Percentiles rank a stretch among this genome's conserved stretches.
These are phyloP conservation scores for Polia nebulosa DNA, from an alignment of 2,888 invertebrate species.

Conservation along the genomic window DNA sequence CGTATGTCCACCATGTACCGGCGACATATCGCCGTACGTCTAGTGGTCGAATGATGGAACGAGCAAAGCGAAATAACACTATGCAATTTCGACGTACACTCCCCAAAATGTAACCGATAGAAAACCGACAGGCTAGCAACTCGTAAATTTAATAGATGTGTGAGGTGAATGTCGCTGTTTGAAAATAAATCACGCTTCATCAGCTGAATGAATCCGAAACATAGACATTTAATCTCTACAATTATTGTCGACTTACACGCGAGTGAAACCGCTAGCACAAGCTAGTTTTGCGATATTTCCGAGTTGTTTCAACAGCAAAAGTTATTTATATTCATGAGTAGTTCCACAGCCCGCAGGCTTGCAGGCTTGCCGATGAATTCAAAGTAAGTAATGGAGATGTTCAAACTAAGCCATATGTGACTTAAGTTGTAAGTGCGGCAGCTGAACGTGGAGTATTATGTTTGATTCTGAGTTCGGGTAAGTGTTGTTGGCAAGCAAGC, in stretches of 20 bases:
- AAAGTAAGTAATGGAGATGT: slow-evolving; percentile 11
- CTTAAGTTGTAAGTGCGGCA: slow-evolving; percentile 30
- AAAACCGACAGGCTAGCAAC: too few relatives aligned
- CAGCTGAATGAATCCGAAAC: neutral
- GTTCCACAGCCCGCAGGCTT: slow-evolving; percentile 1
- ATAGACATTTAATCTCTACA: neutral
- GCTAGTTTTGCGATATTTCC: neutral
- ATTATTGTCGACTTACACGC: neutral
- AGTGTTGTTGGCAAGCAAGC: slow-evolving; percentile 31
- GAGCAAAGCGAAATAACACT: too few relatives aligned
- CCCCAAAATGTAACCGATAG: too few relatives aligned
- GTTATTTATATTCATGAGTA: slow-evolving; percentile 28
- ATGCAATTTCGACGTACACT: too few relatives aligned
- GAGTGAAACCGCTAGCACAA: too few relatives aligned
- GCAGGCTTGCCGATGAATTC: slow-evolving; percentile 9
- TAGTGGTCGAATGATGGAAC: too few relatives aligned
- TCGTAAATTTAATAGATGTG: too few relatives aligned
- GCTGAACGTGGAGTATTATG: slow-evolving; percentile 36
- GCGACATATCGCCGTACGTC: too few relatives aligned
- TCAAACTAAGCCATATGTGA: slow-evolving; percentile 25
- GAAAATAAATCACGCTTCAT: neutral
- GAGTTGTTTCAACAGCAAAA: neutral
- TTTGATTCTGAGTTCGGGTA: slow-evolving; percentile 29
- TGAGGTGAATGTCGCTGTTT: too few relatives aligned
- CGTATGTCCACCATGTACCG: too few relatives aligned